phyloP scores from a whole-genome alignment of 2,888 invertebrate species.

The Julus scanicus region DNA sequence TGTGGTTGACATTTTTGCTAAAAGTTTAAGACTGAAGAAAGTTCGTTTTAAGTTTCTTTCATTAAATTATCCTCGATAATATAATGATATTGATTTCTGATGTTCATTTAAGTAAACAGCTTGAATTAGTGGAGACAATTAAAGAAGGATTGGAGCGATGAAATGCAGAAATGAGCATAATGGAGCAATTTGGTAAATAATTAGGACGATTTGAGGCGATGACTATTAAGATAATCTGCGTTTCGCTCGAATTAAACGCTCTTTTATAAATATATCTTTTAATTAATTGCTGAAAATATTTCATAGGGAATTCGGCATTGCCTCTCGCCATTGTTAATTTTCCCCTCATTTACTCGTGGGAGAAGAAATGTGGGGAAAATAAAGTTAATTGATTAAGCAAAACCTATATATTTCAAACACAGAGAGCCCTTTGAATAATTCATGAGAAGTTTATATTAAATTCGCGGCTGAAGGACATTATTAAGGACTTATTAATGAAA shows the following conservation, averaged over 20 bases:
- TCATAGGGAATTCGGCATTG: background rate
- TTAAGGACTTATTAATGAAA: background rate
- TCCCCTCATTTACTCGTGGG: background rate
- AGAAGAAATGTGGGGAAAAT: background rate
- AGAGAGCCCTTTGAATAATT: background rate
- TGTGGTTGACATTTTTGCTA: no score
- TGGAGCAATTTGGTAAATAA: constrained; percentile 47
- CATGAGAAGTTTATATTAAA: background rate
- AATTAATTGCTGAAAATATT: constrained; percentile 31
- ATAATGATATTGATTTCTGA: constrained; percentile 4
- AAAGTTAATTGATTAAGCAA: constrained; percentile 1
- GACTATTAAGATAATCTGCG: constrained; percentile 41
- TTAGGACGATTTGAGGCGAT: constrained; percentile 43
- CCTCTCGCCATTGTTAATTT: background rate
- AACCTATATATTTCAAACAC: background rate
- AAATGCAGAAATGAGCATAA: constrained; percentile 37
- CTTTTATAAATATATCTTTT: constrained; percentile 45
- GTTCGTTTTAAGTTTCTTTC: background rate
- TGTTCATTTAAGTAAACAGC: constrained; percentile 43
- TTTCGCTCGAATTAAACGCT: constrained; percentile 12
- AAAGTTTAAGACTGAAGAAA: background rate
- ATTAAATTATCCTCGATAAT: background rate
- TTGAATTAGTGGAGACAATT: constrained; percentile 14
- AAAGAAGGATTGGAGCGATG: background rate
- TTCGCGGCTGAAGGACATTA: constrained; percentile 1